Conservation (phyloP, 2,888 invertebrate genomes). For the Vanessa cardui region DNA sequence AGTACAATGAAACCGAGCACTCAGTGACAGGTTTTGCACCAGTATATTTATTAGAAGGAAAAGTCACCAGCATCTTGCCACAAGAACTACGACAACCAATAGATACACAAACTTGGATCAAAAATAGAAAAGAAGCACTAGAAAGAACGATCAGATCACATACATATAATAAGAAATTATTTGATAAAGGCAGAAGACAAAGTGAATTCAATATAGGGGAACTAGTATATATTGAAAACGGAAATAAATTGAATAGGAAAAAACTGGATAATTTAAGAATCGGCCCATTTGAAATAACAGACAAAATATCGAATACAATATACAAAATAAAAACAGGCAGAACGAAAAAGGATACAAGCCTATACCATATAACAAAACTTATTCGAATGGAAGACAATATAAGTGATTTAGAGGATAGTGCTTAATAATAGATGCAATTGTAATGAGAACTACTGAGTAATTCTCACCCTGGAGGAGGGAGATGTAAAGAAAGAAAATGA, state of each 20-base stretch:
- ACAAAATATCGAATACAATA: background rate
- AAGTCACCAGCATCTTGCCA: too few species aligned
- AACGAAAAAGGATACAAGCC: background rate
- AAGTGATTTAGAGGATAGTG: too few species aligned
- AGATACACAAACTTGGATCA: background rate
- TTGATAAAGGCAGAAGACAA: constrained; percentile 33
- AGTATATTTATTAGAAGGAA: too few species aligned
- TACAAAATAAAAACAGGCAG: background rate
- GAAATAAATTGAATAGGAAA: constrained; percentile 42
- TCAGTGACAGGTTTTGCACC: too few species aligned
- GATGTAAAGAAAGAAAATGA: too few species aligned
- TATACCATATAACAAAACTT: background rate
- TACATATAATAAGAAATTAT: constrained; percentile 41
- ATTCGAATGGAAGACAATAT: background rate
- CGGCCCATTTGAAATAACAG: background rate
- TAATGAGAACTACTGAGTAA: too few species aligned
- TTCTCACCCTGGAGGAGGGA: too few species aligned
- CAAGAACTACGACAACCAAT: too few species aligned
- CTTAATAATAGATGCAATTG: too few species aligned
- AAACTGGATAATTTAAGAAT: constrained; percentile 45
- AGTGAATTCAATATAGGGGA: constrained; percentile 38
- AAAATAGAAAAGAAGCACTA: constrained; percentile 42
- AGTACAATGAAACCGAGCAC: too few species aligned
- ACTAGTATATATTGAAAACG: constrained; percentile 43
- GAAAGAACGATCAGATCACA: constrained; percentile 41